Conservation (phyloP, 2,113 vertebrate species). For the Centropus bengalensis region DNA sequence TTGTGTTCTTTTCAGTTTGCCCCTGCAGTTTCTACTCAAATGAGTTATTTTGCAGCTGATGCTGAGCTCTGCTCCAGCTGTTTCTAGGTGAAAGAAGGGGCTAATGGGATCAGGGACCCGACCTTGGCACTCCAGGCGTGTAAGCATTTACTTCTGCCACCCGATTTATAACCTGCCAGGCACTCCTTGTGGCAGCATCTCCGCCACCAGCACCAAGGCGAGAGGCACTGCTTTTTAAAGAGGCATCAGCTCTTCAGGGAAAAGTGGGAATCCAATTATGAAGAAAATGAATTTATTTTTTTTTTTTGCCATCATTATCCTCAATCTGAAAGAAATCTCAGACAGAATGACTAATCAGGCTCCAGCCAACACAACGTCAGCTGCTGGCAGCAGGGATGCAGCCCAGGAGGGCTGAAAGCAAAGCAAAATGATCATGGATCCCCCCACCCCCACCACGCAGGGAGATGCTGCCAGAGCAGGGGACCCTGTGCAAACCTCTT, state of each 20-base stretch:
- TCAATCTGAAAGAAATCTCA: slow-evolving; percentile 11
- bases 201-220: not conserved
- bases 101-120: slow-evolving; percentile 33
- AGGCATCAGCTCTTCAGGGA: not conserved
- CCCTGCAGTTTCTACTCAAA: not conserved
- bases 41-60: not conserved
- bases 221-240: not conserved
- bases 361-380: slow-evolving; percentile 1
- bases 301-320: slow-evolving; percentile 24
- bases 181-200: not conserved
- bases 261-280: not conserved
- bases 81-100: not conserved
- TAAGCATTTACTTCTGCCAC: slow-evolving; percentile 48
- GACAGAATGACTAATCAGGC: slow-evolving; percentile 10
- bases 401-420: not conserved
- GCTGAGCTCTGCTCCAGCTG: slow-evolving; percentile 37
- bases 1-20: not conserved
- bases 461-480: not conserved
- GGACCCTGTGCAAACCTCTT: accelerated
- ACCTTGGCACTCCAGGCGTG: slow-evolving; percentile 26
- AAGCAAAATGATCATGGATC: accelerated
- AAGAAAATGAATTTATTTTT: slow-evolving; percentile 35
- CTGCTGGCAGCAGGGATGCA: not conserved
- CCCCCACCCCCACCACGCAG: not conserved
- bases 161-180: slow-evolving; percentile 27